phyloP scores from a whole-genome alignment of 2,797 vertebrate species.

The Coregonus suidteri region DNA sequence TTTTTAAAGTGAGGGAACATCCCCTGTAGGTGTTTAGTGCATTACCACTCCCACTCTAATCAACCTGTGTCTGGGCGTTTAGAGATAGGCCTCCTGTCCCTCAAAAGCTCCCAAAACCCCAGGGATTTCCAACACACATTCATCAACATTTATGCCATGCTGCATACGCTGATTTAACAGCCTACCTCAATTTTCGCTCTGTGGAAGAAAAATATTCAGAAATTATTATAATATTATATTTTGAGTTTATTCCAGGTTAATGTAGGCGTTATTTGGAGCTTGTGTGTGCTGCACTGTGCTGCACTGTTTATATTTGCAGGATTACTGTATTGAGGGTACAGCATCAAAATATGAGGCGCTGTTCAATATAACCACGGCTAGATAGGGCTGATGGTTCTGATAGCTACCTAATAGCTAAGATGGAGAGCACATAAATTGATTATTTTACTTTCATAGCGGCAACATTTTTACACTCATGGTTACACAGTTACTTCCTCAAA shows the following conservation, averaged over 20 bases:
- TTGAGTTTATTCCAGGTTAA: not conserved
- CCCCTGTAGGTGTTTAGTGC: not conserved
- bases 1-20: not conserved
- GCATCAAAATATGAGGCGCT: not conserved
- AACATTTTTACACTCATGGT: not conserved
- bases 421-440: not conserved
- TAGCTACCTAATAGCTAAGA: not conserved
- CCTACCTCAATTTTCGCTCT: not conserved
- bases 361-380: not conserved
- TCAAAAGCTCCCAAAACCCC: not conserved
- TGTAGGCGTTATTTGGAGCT: not conserved
- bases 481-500: not conserved
- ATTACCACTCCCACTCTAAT: slow-evolving; percentile 5
- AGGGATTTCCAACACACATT: not conserved
- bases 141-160: not conserved
- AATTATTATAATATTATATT: not conserved
- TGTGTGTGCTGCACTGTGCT: not conserved
- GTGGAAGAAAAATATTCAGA: not conserved
- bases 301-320: not conserved
- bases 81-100: not conserved
- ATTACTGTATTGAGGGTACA: not conserved
- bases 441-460: not conserved
- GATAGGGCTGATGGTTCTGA: not conserved
- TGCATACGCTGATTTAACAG: not conserved
- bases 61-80: not conserved